Base-by-base conservation (phyloP, 2,888 invertebrate species). In the Agrochola litura region DNA sequence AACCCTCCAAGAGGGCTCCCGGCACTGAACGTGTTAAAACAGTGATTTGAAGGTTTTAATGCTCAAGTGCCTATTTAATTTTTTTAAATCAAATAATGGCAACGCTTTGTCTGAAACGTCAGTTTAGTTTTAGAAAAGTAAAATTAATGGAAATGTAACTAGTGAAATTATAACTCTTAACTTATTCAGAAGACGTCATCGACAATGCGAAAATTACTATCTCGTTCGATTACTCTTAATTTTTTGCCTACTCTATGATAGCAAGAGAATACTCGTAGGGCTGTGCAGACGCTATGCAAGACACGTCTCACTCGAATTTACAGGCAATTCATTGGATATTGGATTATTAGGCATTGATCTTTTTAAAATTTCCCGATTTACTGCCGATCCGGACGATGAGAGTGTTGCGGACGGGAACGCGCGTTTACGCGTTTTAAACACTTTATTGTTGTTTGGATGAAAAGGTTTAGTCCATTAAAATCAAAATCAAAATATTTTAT, bases 291-390 rank as follows among this genome's bases (percentile, higher is more conserved):
- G 30, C 30, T 30, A 30, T 92, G 93, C 96, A 83, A 89, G 93
- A 80, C 96, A 96, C 96, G 96, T 95, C 81, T 91, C 77, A 90
- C 86, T 90, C 94, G 94, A 96, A 96, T 96, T 96, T 96, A 94
- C 95, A 95, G 94, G 91, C 96, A 93, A 95, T 96, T 96, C 96
- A 96, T 95, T 95, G 93, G 93, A 94, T 95, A 95, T 96, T 94
- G 95, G 96, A 96, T 96, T 96, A 96, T 96, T 95, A 95, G 94
- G 95, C 93, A 95, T 95, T 95, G 96, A 96, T 96, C 95, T 95
- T 94, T 95, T 93, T 92, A 93, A 94, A 95, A 93, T 92, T 92
- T 88, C 77, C 86, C 89, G 89, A 89, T 88, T 88, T 88, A 85
- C 70, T 85, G 74, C 41, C 54, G 25, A 69, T 79, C 80, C 78